Evolutionary conservation across 2,888 invertebrate genomes (phyloP).

Genomic region (Alloscopus bannaensis): DNA sequence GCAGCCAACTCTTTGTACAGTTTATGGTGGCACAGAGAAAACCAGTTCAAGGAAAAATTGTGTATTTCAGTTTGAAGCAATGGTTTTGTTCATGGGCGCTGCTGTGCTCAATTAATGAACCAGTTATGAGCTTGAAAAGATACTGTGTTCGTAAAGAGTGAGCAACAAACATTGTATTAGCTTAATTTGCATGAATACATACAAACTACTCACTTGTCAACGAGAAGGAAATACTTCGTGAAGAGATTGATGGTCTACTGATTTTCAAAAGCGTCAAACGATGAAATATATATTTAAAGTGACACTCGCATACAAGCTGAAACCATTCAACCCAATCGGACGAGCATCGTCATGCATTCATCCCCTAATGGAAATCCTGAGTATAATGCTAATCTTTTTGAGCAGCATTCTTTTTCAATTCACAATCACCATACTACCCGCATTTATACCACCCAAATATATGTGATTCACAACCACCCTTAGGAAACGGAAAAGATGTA

Average conservation of each 20-base stretch:
- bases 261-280: conserved; percentile 48
- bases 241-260: conserved; percentile 55
- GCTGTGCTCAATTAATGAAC: conserved; percentile 32
- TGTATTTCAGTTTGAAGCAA: conserved; percentile 2
- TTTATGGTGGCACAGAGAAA: not conserved
- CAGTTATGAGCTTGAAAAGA: not conserved
- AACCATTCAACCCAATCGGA: conserved; percentile 1
- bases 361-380: conserved; percentile 56
- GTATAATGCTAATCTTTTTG: conserved; percentile 43
- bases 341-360: conserved; percentile 26
- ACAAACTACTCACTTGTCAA: conserved; percentile 17
- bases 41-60: not conserved
- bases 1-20: not conserved
- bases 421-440: not conserved
- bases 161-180: not conserved
- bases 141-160: not conserved
- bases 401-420: conserved; percentile 17
- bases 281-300: conserved; percentile 44
- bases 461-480: not conserved
- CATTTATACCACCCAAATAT: not conserved
- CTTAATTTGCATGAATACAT: conserved; percentile 53
- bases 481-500: not conserved
- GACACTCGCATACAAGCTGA: conserved; percentile 7
- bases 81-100: conserved; percentile 3
- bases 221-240: conserved; percentile 33